These are phyloP conservation scores for Epinotia bilunana DNA, from an alignment of 2,888 invertebrate genomes.

Conservation along the genomic window DNA sequence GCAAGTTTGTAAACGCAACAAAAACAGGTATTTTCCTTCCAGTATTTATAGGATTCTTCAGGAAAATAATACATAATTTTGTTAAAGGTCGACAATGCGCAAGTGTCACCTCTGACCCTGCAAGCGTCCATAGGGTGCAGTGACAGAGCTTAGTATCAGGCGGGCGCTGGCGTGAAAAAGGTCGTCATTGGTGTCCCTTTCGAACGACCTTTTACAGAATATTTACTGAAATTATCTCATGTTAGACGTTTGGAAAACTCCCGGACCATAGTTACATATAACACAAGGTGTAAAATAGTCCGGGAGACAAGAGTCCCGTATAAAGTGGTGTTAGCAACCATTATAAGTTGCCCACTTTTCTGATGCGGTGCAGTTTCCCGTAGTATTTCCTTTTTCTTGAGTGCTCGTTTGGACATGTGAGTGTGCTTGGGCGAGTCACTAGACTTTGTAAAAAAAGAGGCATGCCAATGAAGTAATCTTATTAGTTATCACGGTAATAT, in stretches of 20 bases:
- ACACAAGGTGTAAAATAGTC: conserved; percentile 6
- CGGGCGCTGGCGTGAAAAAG: too few species aligned
- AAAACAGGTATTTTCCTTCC: too few species aligned
- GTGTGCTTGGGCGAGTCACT: conserved; percentile 12
- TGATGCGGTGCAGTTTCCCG: conserved; percentile 51
- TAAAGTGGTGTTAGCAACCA: conserved; percentile 59
- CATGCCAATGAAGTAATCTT: not conserved
- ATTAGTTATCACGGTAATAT: too few species aligned
- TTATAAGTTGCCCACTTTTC: conserved; percentile 65
- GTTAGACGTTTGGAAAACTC: conserved; percentile 19
- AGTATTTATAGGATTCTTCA: too few species aligned
- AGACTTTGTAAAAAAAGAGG: not conserved
- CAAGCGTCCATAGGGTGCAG: too few species aligned
- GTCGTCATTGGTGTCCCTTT: not conserved
- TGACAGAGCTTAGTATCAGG: too few species aligned
- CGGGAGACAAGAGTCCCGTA: conserved; percentile 50
- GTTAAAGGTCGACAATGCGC: too few species aligned
- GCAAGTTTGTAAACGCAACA: too few species aligned
- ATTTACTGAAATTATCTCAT: not conserved
- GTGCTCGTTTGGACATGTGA: not conserved
- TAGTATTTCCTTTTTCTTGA: conserved; percentile 41
- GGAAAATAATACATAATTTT: too few species aligned
- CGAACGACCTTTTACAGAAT: not conserved
- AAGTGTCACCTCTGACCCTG: too few species aligned
- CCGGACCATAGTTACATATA: conserved; percentile 9